Conservation (phyloP, 1,140 invertebrate species). For the Philaenus spumarius region DNA sequence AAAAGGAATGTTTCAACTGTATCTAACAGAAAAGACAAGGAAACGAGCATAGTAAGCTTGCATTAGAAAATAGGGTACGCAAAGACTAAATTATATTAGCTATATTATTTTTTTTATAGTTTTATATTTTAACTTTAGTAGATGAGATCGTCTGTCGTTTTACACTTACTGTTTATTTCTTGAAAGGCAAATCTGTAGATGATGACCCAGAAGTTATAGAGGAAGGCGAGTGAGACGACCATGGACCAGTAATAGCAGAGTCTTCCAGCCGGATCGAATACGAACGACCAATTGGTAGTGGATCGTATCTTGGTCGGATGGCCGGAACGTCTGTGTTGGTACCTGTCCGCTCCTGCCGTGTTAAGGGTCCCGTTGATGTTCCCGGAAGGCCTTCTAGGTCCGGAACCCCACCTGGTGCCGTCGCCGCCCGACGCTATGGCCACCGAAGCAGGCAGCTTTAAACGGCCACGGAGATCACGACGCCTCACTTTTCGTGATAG, state of each 20-base stretch:
- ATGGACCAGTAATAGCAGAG: slow-evolving; percentile 95
- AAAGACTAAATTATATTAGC: no score
- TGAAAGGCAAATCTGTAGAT: slow-evolving; percentile 97
- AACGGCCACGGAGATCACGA: slow-evolving; percentile 23
- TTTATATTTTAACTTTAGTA: no score
- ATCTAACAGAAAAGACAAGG: no score
- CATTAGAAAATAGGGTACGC: no score
- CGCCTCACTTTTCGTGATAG: slow-evolving; percentile 41
- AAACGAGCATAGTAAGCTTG: no score
- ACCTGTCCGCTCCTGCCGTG: background rate
- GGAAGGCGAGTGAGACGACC: slow-evolving; percentile 94
- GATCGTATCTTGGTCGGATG: slow-evolving; percentile 8
- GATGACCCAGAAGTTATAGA: slow-evolving; percentile 99
- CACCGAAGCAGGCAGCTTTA: slow-evolving; percentile 11
- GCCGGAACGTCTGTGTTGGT: slow-evolving; percentile 7
- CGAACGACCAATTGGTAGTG: slow-evolving; percentile 74
- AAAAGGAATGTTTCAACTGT: no score
- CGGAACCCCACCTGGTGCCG: background rate
- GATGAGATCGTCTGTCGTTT: no score
- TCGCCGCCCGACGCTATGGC: slow-evolving; percentile 1
- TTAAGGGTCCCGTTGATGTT: slow-evolving; percentile 7
- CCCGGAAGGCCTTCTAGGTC: background rate
- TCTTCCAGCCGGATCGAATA: slow-evolving; percentile 84
- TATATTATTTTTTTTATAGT: no score
- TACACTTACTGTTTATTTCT: slow-evolving; percentile 73